Evolutionary conservation across 2,888 invertebrate genomes (phyloP).

Genomic region (Uropetala carovei): DNA sequence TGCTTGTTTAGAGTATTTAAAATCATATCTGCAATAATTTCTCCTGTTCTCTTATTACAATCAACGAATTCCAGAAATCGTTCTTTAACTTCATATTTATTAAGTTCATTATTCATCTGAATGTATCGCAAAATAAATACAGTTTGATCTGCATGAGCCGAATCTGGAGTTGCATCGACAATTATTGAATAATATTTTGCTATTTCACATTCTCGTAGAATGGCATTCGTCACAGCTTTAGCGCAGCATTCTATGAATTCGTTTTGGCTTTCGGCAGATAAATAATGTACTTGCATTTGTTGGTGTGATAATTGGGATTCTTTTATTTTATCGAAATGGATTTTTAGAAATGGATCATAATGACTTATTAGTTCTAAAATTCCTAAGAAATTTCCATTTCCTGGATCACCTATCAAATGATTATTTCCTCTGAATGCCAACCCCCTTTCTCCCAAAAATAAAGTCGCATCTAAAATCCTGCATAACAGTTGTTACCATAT

Average conservation of each 20-base stretch:
- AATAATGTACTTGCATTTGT: slow-evolving; percentile 66
- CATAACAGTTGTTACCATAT: neutral
- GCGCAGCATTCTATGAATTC: slow-evolving; percentile 67
- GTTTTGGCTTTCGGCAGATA: slow-evolving; percentile 68
- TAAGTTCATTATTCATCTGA: neutral
- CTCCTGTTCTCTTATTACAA: slow-evolving; percentile 65
- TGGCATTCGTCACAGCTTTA: slow-evolving; percentile 37
- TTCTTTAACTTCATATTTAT: neutral
- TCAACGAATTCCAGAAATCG: slow-evolving; percentile 16
- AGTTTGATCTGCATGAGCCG: slow-evolving; percentile 68
- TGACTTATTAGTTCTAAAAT: slow-evolving; percentile 54
- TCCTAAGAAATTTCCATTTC: no score
- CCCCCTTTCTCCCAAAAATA: neutral
- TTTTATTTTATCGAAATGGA: slow-evolving; percentile 67
- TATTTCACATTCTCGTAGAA: slow-evolving; percentile 66
- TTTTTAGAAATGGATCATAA: slow-evolving; percentile 67
- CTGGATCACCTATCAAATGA: neutral
- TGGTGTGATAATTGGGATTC: neutral
- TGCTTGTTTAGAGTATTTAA: slow-evolving; percentile 32
- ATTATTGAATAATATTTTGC: slow-evolving; percentile 68
- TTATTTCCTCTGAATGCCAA: neutral
- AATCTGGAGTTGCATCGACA: slow-evolving; percentile 68
- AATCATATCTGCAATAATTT: slow-evolving; percentile 66
- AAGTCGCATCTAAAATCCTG: neutral
- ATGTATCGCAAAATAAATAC: slow-evolving; percentile 43